These are phyloP conservation scores for Conopomorpha cramerella DNA, from an alignment of 1,140 invertebrate genomes.

Conservation along the genomic window DNA sequence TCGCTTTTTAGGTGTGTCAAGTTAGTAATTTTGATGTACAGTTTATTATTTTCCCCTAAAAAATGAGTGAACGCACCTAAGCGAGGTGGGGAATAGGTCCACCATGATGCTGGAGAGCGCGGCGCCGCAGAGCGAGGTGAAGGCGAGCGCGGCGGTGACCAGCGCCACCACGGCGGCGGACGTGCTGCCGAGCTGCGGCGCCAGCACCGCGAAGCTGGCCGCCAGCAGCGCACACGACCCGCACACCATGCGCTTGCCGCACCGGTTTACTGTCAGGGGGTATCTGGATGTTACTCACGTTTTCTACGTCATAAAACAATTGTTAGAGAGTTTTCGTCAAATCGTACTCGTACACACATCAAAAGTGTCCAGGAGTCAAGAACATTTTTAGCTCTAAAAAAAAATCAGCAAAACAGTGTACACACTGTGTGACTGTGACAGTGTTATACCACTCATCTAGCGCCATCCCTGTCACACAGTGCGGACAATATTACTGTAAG, in stretches of 20 bases:
- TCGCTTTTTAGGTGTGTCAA: too few species aligned
- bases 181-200: constrained; percentile 52
- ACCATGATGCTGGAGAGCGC: constrained; percentile 61
- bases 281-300: background rate
- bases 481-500: too few species aligned
- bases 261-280: constrained; percentile 14
- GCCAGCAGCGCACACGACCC: constrained; percentile 41
- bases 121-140: constrained; percentile 56
- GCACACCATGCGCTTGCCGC: constrained; percentile 54
- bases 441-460: too few species aligned
- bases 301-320: too few species aligned
- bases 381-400: too few species aligned
- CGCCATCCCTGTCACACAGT: too few species aligned
- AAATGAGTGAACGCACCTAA: constrained; percentile 52
- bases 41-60: too few species aligned
- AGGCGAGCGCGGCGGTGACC: constrained; percentile 58
- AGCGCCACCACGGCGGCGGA: constrained; percentile 35
- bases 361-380: background rate
- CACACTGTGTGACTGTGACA: too few species aligned
- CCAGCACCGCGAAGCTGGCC: constrained; percentile 22
- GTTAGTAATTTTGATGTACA: too few species aligned
- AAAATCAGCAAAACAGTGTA: too few species aligned
- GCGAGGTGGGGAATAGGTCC: constrained; percentile 62
- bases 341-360: background rate
- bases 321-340: background rate